Conservation (phyloP, 1,140 invertebrate species). For the Drosophila seguyi region DNA sequence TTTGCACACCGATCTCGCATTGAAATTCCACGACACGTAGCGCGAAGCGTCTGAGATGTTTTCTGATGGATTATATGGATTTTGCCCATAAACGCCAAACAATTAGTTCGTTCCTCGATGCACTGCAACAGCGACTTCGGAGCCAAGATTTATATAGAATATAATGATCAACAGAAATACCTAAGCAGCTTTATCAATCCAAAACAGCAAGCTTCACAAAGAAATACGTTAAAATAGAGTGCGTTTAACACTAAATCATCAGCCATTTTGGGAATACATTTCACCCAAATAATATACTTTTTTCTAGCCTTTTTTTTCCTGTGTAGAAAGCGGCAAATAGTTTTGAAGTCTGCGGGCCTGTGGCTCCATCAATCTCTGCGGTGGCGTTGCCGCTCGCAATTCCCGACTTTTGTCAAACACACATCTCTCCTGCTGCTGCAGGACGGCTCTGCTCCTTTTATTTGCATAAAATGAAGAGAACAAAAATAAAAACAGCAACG, state of each 20-base stretch:
- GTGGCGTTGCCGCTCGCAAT: constrained; percentile 59
- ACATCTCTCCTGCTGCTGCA: constrained; percentile 15
- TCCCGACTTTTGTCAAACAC: constrained; percentile 73
- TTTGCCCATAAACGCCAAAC: constrained; percentile 75
- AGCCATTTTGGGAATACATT: too few species aligned
- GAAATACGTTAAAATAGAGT: too few species aligned
- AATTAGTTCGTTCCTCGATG: constrained; percentile 24
- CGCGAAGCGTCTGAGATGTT: constrained; percentile 73
- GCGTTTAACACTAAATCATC: too few species aligned
- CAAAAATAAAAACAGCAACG: not conserved
- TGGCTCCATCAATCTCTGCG: constrained; percentile 73
- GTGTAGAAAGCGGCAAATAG: constrained; percentile 64
- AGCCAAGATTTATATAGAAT: not conserved
- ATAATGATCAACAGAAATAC: not conserved
- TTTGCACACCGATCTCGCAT: constrained; percentile 59
- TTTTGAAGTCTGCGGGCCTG: constrained; percentile 56
- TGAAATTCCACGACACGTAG: constrained; percentile 79
- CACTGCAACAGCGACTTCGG: not conserved
- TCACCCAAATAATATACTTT: not conserved
- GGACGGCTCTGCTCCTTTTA: constrained; percentile 23
- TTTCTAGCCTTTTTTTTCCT: not conserved
- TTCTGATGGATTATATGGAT: constrained; percentile 84
- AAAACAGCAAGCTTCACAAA: too few species aligned
- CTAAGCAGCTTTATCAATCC: too few species aligned
- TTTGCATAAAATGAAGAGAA: constrained; percentile 69